Percentiles rank a stretch among this genome's conserved stretches.
Evolutionary conservation across 2,113 vertebrate species (phyloP).

Genomic region (Antidorcas marsupialis): DNA sequence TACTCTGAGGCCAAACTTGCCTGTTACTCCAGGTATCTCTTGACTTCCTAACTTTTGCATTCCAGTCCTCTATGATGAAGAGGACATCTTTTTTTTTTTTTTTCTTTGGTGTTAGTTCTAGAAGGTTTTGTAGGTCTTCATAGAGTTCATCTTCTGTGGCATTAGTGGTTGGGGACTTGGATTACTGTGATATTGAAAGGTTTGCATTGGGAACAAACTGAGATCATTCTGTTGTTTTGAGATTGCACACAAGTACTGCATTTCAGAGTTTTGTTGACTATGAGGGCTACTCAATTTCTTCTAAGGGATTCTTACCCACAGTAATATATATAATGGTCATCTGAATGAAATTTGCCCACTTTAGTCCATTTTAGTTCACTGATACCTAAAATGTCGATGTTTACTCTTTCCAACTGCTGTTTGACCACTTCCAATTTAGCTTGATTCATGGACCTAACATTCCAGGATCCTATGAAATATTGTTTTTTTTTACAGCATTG

Average conservation of each 20-base stretch:
- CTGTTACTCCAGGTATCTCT: background rate
- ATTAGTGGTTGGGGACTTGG: background rate
- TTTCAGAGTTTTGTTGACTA: background rate
- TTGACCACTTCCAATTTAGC: background rate
- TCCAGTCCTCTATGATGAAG: background rate
- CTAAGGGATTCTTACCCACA: background rate
- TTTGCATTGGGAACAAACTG: background rate
- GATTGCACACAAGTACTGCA: background rate
- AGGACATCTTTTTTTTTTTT: background rate
- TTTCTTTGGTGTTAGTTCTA: background rate
- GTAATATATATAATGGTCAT: background rate
- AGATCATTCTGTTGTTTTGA: background rate
- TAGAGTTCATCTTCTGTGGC: background rate
- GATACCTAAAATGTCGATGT: background rate
- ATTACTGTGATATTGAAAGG: background rate
- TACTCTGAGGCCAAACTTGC: background rate
- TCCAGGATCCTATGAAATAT: background rate
- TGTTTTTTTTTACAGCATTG: background rate
- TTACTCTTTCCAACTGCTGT: background rate
- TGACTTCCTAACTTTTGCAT: background rate
- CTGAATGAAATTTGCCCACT: background rate
- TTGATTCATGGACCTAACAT: background rate
- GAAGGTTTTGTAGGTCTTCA: background rate
- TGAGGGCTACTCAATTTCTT: background rate
- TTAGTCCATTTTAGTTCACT: background rate